Conservation (phyloP, 2,888 invertebrate genomes). For the Rosalia funebris region DNA sequence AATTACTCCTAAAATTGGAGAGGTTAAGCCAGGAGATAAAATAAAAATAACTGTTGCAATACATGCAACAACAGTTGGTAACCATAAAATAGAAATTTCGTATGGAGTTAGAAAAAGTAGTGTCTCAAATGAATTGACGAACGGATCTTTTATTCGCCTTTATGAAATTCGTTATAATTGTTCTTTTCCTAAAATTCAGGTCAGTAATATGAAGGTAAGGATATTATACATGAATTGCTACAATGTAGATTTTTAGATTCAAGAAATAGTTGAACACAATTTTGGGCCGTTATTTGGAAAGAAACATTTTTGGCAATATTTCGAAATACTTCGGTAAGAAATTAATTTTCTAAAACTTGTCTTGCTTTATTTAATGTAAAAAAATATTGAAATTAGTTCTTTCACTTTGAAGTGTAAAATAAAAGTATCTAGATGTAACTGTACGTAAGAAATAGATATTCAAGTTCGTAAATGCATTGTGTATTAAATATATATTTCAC, state of each 20-base stretch:
- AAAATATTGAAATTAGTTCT: too few species aligned
- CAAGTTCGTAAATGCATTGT: too few species aligned
- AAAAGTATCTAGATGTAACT: too few species aligned
- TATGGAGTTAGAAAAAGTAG: slow-evolving; percentile 55
- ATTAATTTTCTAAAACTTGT: slow-evolving; percentile 6
- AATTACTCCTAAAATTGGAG: slow-evolving; percentile 31
- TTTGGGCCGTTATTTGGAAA: slow-evolving; percentile 59
- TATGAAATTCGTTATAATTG: slow-evolving; percentile 55
- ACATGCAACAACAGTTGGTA: slow-evolving; percentile 53
- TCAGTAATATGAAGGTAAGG: slow-evolving; percentile 34
- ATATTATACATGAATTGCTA: slow-evolving; percentile 3
- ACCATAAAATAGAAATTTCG: slow-evolving; percentile 54
- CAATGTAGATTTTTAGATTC: slow-evolving; percentile 56
- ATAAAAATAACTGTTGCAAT: slow-evolving; percentile 53
- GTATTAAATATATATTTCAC: too few species aligned
- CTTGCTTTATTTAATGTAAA: neutral
- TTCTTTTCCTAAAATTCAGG: slow-evolving; percentile 58
- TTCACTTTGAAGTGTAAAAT: too few species aligned
- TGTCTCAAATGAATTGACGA: slow-evolving; percentile 39
- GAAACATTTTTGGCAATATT: slow-evolving; percentile 59
- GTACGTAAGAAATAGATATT: too few species aligned
- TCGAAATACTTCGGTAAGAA: slow-evolving; percentile 62
- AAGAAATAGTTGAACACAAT: slow-evolving; percentile 57
- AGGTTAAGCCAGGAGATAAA: slow-evolving; percentile 51
- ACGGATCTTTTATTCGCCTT: slow-evolving; percentile 46